Base-by-base conservation (phyloP, 2,113 vertebrate species). In the Pelvicachromis taeniatus region DNA sequence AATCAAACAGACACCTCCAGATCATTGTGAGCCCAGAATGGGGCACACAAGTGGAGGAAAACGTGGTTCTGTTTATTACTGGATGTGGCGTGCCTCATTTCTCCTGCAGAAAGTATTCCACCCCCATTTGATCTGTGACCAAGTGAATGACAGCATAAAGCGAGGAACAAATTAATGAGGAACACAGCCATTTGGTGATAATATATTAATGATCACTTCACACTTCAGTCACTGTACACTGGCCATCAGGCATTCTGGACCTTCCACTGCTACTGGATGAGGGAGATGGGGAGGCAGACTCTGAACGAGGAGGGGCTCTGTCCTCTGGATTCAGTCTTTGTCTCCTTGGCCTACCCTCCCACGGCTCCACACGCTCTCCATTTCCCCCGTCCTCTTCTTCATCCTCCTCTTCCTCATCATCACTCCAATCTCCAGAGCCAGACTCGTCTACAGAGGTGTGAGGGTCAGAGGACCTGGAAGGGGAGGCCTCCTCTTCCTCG, bases 161-260 rank as follows among this genome's bases (percentile, higher is more conserved):
- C 29, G 53, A 88, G 85, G 87, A 95, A 94, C 90, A 92, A 92
- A 92, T 91, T 89, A 94, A 91, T 87, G 88, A 82, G 91, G 70
- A 93, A 90, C 77, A 54, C 29, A 79, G 89, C 90, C 78, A 81
- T 83, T 85, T 81, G 53, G 82, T 84, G 63, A 63, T 53, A 81
- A 78, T 58, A 75, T 70, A 31, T 81, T 23, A 54, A 80, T 45
- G 19, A 84, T 29, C 78, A 85, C 75, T 82, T 98, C 97, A 99
- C 95, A 99, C 99, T 95, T 99, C 98, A 89, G 97, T 99, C 94
- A 99, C 96, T 82, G 98, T 99, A 95, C 98, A 99, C 96, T 99
- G 99, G 95, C 98, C 99, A 80, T 99, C 99, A 13, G 98, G 98
- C 94, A 97, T 97, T 89, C 98, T 97, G 83, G 98, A 98, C 83